phyloP scores from a whole-genome alignment of 2,888 invertebrate genomes.

The Endotricha flammealis region DNA sequence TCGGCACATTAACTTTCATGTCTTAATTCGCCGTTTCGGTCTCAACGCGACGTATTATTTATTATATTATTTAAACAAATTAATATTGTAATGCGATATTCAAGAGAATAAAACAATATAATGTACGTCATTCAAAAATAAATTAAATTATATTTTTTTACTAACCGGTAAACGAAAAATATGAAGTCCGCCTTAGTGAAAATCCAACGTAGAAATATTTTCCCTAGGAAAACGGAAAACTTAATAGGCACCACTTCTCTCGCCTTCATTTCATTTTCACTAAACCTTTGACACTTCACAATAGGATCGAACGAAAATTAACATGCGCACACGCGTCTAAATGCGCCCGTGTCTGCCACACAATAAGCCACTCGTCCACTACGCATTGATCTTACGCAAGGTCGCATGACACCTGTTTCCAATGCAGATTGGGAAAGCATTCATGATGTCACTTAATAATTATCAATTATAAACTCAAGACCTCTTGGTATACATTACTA shows the following conservation, averaged over 20 bases:
- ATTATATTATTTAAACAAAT: no score
- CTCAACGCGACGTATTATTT: no score
- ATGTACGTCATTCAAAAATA: no score
- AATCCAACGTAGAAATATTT: slow-evolving; percentile 80
- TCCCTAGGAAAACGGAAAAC: slow-evolving; percentile 69
- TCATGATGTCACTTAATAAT: slow-evolving; percentile 35
- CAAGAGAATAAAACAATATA: no score
- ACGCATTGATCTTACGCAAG: slow-evolving; percentile 47
- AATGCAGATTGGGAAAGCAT: slow-evolving; percentile 47
- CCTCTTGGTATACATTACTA: neutral
- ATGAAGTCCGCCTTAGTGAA: slow-evolving; percentile 80
- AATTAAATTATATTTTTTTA: no score
- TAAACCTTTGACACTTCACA: slow-evolving; percentile 17
- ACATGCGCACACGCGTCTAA: slow-evolving; percentile 34
- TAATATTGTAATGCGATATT: no score
- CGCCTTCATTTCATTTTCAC: slow-evolving; percentile 61
- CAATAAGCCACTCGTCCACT: slow-evolving; percentile 4
- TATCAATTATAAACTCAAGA: slow-evolving; percentile 33
- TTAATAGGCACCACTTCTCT: slow-evolving; percentile 42
- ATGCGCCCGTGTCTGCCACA: slow-evolving; percentile 25
- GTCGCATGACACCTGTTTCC: slow-evolving; percentile 41
- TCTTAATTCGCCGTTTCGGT: no score
- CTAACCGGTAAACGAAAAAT: slow-evolving; percentile 81
- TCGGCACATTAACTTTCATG: no score
- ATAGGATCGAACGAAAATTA: neutral